phyloP scores from a whole-genome alignment of 2,888 invertebrate genomes.

The Cantharis flavilabris region DNA sequence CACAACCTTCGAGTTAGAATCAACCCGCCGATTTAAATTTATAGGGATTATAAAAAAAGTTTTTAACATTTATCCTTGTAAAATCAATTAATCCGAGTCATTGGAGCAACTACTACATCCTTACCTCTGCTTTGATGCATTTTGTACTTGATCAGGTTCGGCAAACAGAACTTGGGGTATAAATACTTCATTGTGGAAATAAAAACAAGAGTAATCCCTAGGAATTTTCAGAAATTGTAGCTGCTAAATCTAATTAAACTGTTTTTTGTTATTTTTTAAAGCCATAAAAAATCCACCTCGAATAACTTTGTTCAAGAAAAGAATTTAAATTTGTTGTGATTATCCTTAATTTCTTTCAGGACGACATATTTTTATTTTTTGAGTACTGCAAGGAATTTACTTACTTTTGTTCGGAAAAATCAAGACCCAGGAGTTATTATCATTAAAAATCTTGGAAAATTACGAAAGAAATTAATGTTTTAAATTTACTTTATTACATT shows the following conservation, averaged over 20 bases:
- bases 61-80: background rate
- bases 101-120: background rate
- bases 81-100: background rate
- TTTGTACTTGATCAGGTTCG: background rate
- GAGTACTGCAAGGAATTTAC: background rate
- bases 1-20: too few species aligned
- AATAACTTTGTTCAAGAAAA: background rate
- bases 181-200: too few species aligned
- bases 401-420: background rate
- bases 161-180: too few species aligned
- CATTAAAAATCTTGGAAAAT: background rate
- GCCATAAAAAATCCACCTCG: too few species aligned
- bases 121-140: background rate
- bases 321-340: background rate
- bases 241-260: too few species aligned
- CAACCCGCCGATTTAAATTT: too few species aligned
- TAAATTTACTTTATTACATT: too few species aligned
- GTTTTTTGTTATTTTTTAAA: too few species aligned
- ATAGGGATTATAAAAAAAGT: too few species aligned
- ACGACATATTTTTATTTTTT: background rate
- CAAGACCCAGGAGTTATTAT: background rate
- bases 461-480: background rate
- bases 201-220: too few species aligned
- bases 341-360: background rate
- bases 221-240: too few species aligned